Evolutionary conservation across 2,888 invertebrate species (phyloP).

Genomic region (Drosophila mulleri): DNA sequence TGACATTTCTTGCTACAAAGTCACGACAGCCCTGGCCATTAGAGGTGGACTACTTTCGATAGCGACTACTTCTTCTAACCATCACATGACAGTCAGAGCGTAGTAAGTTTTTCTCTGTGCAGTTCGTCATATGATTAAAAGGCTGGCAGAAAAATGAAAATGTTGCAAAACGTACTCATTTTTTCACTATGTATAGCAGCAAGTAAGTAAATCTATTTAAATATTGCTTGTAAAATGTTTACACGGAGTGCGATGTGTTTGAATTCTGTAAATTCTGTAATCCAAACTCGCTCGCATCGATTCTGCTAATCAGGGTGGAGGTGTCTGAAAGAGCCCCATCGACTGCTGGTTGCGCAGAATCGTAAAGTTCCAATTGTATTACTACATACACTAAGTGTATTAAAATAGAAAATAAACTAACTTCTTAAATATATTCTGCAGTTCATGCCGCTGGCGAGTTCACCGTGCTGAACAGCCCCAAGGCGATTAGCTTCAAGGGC

Average conservation of each 20-base stretch:
- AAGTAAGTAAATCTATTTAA: slow-evolving; percentile 78
- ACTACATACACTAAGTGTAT: background rate
- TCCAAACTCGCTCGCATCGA: slow-evolving; percentile 35
- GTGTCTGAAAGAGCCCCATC: slow-evolving; percentile 11
- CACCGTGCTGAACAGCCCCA: slow-evolving; percentile 89
- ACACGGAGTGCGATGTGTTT: background rate
- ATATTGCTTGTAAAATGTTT: background rate
- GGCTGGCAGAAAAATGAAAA: slow-evolving; percentile 74
- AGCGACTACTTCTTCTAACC: slow-evolving; percentile 27
- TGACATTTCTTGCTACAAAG: background rate
- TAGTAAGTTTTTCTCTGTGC: slow-evolving; percentile 69
- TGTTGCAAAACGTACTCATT: slow-evolving; percentile 81
- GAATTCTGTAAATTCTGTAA: slow-evolving; percentile 25
- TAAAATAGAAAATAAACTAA: background rate
- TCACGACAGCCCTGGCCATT: slow-evolving; percentile 18
- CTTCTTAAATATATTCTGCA: slow-evolving; percentile 32
- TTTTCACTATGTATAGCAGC: slow-evolving; percentile 81
- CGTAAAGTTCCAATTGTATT: slow-evolving; percentile 3
- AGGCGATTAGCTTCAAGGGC: slow-evolving; percentile 89
- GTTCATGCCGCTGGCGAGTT: slow-evolving; percentile 86
- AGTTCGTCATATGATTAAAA: slow-evolving; percentile 85
- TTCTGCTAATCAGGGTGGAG: slow-evolving; percentile 28
- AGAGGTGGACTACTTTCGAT: slow-evolving; percentile 48
- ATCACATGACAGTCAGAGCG: slow-evolving; percentile 77
- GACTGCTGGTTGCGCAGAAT: slow-evolving; percentile 58